Evolutionary conservation across 2,113 vertebrate species (phyloP), one percentile per base, ranked within the genome.

Genomic region (Peromyscus polionotus): DNA sequence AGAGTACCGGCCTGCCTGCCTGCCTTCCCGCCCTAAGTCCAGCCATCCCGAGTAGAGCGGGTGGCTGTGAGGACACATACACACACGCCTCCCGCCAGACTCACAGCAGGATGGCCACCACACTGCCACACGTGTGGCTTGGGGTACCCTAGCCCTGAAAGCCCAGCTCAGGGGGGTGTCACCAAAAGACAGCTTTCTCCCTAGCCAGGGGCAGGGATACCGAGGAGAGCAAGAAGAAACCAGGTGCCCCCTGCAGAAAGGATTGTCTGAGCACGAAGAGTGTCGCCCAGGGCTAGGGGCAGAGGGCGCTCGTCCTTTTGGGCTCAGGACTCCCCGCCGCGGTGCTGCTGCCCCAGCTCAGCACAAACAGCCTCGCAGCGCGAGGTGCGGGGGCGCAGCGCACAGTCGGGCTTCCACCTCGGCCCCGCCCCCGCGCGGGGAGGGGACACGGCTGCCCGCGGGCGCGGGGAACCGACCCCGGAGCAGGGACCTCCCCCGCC

Each of bases 341-440:
- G 8, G 68, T 89, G 63, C 84, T 0, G 96, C 85, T 76, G 70
- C 88, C 95, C 80, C 63, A 51, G 84, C 95, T 95, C 96, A 8
- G 88, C 95, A 88, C 94, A 93, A 93, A 96, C 97, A 97, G 92
- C 92, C 79, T 84, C 86, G n/a, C 76, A 70, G 92, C 77, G 83
- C 95, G 96, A 95, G 13, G 86, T 95, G 96, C 95, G 96, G 96
- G 96, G 97, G 97, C 95, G 97, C 85, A 59, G 57, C 93, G 48
- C 63, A 13, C 90, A 36, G 88, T 39, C 22, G 2, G 4, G 84
- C 88, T 94, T 89, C 96, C 90, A 45, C 84, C 95, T 90, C 94
- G 57, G 70, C 93, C 96, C 96, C 95, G 94, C 97, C 97, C 93
- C 97, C 96, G 75, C 93, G 84, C 68, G 45, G 61, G 90, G 95